A percentile compares a stretch with the other conserved stretches of the same genome.
Evolutionary conservation across 2,113 vertebrate species (phyloP).

Genomic region (Heterotilapia buettikoferi): DNA sequence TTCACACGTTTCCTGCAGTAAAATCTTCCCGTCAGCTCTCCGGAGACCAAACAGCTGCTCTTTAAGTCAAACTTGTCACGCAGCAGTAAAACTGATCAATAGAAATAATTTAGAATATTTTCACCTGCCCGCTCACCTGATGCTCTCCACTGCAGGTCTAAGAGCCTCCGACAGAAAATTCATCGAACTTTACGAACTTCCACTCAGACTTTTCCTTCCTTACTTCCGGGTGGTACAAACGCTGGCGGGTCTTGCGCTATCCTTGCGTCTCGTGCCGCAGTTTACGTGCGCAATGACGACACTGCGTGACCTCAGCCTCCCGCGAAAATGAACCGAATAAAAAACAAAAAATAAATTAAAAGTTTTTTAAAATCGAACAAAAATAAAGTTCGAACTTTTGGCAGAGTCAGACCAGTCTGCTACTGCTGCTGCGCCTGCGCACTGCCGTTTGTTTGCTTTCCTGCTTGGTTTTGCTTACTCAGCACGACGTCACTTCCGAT

Average conservation of each 20-base stretch:
- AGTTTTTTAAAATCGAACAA: not conserved
- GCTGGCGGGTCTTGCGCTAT: not conserved
- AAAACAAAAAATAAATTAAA: not conserved
- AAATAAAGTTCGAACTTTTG: not conserved
- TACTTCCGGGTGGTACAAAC: slow-evolving; percentile 11
- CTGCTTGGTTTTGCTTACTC: slow-evolving; percentile 16
- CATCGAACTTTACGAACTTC: not conserved
- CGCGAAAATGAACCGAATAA: not conserved
- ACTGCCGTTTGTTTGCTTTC: slow-evolving; percentile 5
- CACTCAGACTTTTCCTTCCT: not conserved
- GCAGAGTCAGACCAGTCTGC: not conserved
- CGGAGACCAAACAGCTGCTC: not conserved
- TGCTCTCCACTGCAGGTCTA: not conserved
- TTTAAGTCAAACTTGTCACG: not conserved
- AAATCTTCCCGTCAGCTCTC: not conserved
- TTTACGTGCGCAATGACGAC: not conserved
- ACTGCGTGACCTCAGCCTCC: not conserved
- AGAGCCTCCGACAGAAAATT: not conserved
- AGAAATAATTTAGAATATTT: not conserved
- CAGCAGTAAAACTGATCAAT: not conserved
- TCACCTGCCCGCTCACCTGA: not conserved
- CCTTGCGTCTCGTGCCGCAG: not conserved
- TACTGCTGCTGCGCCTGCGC: not conserved
- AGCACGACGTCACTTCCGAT: not conserved
- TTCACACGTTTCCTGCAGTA: not conserved